Evolutionary conservation across 2,113 vertebrate genomes (phyloP), one percentile per base, ranked within the genome.

Genomic region (Acanthochromis polyacanthus): DNA sequence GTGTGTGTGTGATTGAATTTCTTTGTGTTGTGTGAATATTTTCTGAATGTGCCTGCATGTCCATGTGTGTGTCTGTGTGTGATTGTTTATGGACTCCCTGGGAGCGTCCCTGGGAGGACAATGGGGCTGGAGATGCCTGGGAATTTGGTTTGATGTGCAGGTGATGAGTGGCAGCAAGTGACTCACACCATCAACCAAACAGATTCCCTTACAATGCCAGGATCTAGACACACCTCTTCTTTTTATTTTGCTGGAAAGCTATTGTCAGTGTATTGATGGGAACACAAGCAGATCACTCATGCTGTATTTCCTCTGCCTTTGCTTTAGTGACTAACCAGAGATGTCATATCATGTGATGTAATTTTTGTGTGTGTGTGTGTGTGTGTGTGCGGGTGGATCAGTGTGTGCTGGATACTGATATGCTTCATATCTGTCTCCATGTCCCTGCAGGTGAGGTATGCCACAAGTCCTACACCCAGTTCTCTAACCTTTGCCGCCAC

Each of bases 401-500:
- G 19, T 70, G 70, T 71, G 51, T 66, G 46, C 46, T 64, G n/a
- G 52, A 43, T 71, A 65, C 69, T 91, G 23, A 93, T 76, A 55
- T 17, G 12, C 52, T 55, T 30, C 52, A 4, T 78, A 36, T 87
- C 69, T 93, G 85, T 92, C 64, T 92, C 77, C 66, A 9, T 94
- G 84, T 91, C 59, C 74, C 85, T 88, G 91, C 95, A 99, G 98
- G 98, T 93, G 98, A 99, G 95, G 97, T 99, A 90, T 99, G 98
- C 95, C 98, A 99, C 96, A 99, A 99, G 95, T 99, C 98, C 94
- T 99, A 99, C 95, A 99, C 98, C 88, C 98, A 99, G 95, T 99
- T 99, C 96, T 99, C 98, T 84, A 99, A 99, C 95, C 96, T 99
- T 94, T 99, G 98, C 92, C 97, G 98, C 88, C 98, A 99, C 96